These are phyloP conservation scores for Apoderus coryli DNA, from an alignment of 2,888 invertebrate species.

Conservation along the genomic window DNA sequence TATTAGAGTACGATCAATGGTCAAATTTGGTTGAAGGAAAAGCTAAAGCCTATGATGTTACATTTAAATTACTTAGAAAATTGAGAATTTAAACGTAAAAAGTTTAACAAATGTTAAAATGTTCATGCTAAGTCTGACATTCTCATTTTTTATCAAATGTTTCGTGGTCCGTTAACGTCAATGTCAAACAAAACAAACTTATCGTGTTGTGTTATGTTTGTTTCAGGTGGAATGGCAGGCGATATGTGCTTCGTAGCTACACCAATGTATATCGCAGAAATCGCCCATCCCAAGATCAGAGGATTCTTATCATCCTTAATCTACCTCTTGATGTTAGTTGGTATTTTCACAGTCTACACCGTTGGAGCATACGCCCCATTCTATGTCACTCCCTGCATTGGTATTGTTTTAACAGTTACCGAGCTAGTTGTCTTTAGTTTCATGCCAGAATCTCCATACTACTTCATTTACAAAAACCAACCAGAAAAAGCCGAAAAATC, in stretches of 20 bases:
- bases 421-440: slow-evolving; percentile 27
- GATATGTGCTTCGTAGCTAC: slow-evolving; percentile 31
- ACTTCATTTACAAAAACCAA: slow-evolving; percentile 24
- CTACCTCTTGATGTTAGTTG: slow-evolving; percentile 29
- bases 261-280: slow-evolving; percentile 31
- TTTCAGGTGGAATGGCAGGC: slow-evolving; percentile 27
- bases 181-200: too few species aligned
- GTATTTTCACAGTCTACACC: slow-evolving; percentile 25
- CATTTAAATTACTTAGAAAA: too few species aligned
- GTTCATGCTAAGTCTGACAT: too few species aligned
- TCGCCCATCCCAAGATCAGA: slow-evolving; percentile 29
- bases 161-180: too few species aligned
- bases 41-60: too few species aligned
- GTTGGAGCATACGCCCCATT: slow-evolving; percentile 27
- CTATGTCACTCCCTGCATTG: slow-evolving; percentile 26
- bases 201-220: too few species aligned
- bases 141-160: too few species aligned
- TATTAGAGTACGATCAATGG: too few species aligned
- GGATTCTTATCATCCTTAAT: slow-evolving; percentile 29
- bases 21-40: too few species aligned
- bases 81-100: too few species aligned
- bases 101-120: too few species aligned
- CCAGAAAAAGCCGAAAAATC: slow-evolving; percentile 24
- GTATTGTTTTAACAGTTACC: slow-evolving; percentile 22
- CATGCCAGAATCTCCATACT: slow-evolving; percentile 31